phyloP scores from a whole-genome alignment of 1,140 invertebrate genomes.

The Neodiprion virginianus region DNA sequence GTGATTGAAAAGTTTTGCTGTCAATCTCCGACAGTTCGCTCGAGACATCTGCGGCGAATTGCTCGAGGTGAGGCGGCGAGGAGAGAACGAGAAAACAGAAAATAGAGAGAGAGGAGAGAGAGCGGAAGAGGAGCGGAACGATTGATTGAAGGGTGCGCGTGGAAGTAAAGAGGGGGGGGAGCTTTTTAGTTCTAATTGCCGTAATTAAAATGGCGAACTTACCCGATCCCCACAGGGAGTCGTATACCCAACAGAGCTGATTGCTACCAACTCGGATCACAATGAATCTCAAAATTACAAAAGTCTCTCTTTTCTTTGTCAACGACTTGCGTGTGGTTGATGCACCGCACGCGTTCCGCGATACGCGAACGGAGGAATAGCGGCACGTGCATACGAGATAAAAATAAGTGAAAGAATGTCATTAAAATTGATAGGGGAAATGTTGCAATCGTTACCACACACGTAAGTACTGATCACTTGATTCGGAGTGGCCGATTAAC shows the following conservation, averaged over 20 bases:
- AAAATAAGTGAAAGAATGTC: too few species aligned
- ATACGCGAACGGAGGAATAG: too few species aligned
- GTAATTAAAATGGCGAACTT: slow-evolving; percentile 58
- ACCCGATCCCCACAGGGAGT: slow-evolving; percentile 37
- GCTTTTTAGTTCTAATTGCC: slow-evolving; percentile 52
- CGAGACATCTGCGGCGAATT: slow-evolving; percentile 41
- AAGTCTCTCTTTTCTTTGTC: background rate
- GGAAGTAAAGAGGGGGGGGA: slow-evolving; percentile 30
- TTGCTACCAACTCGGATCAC: slow-evolving; percentile 7
- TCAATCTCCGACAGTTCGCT: slow-evolving; percentile 42
- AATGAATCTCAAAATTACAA: background rate
- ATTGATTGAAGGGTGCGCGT: slow-evolving; percentile 11
- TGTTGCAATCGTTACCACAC: too few species aligned
- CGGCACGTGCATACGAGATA: too few species aligned
- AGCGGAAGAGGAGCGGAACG: background rate
- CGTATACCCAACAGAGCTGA: background rate
- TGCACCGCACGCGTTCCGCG: too few species aligned
- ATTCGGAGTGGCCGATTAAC: too few species aligned
- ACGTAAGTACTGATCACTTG: too few species aligned
- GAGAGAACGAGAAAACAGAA: background rate
- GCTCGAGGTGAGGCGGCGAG: slow-evolving; percentile 32
- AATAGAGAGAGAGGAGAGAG: background rate
- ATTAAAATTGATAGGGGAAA: too few species aligned
- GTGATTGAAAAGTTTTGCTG: slow-evolving; percentile 50
- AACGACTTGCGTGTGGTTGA: background rate